Evolutionary conservation across 2,888 invertebrate genomes (phyloP).

Genomic region (Archaeoteleia sp.): DNA sequence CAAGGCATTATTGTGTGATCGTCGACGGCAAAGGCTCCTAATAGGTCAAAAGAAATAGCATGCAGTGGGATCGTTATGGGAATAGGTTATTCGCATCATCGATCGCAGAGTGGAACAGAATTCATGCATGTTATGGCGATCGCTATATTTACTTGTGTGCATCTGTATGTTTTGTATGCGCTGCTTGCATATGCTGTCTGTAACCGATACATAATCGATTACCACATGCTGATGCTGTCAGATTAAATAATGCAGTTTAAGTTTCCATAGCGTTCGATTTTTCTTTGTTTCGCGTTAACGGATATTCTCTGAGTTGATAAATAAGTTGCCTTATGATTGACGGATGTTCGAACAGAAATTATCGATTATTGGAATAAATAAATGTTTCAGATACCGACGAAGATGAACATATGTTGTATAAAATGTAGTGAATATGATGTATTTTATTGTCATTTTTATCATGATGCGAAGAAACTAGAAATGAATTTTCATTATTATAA

Average conservation of each 20-base stretch:
- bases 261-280: slow-evolving; percentile 8
- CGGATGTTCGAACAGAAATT: no score
- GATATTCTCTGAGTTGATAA: no score
- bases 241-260: slow-evolving; percentile 8
- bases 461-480: no score
- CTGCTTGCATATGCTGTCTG: slow-evolving; percentile 5
- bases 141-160: background rate
- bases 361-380: no score
- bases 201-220: slow-evolving; percentile 10
- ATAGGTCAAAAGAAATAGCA: slow-evolving; percentile 33
- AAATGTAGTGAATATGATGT: no score
- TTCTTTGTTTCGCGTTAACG: no score
- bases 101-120: slow-evolving; percentile 11
- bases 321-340: background rate
- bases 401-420: no score
- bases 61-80: slow-evolving; percentile 8
- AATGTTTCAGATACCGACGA: no score
- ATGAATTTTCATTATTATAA: no score
- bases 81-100: slow-evolving; percentile 19
- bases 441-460: no score
- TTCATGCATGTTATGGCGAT: slow-evolving; percentile 10
- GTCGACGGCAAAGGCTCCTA: slow-evolving; percentile 28
- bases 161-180: slow-evolving; percentile 1
- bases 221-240: background rate
- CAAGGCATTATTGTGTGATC: slow-evolving; percentile 30